A percentile compares a stretch with the other conserved stretches of the same genome.
These are phyloP conservation scores for Discoglossus pictus DNA, from an alignment of 2,797 vertebrate genomes.

Conservation along the genomic window DNA sequence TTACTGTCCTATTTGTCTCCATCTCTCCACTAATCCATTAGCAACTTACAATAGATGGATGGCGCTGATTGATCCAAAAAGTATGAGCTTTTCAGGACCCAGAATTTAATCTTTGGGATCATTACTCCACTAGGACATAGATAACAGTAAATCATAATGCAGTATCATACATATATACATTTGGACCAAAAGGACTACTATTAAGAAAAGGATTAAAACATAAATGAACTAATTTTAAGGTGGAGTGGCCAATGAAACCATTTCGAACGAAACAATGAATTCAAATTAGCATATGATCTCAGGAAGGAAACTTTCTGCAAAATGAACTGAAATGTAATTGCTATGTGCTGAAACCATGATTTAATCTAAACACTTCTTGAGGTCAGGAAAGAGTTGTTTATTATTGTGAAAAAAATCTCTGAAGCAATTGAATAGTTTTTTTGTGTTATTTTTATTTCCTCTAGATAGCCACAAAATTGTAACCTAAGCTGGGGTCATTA, in stretches of 20 bases:
- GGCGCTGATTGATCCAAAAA: too few species aligned
- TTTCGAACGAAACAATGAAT: constrained; percentile 41
- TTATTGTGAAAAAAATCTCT: constrained; percentile 48
- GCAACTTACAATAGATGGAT: too few species aligned
- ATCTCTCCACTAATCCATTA: too few species aligned
- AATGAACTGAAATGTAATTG: constrained; percentile 50
- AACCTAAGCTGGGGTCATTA: constrained; percentile 50
- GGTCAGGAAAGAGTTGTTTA: constrained; percentile 52
- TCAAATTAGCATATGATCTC: constrained; percentile 39
- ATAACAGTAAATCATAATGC: too few species aligned
- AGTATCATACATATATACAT: too few species aligned
- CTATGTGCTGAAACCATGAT: constrained; percentile 51
- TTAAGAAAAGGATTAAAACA: too few species aligned
- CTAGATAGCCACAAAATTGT: constrained; percentile 43
- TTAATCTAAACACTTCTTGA: constrained; percentile 49
- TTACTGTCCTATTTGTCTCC: too few species aligned
- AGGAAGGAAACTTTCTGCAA: constrained; percentile 49
- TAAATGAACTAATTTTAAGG: not conserved
- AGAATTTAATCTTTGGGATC: too few species aligned
- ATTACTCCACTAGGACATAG: too few species aligned
- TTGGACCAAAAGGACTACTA: too few species aligned
- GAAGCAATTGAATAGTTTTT: constrained; percentile 40
- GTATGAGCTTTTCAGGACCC: too few species aligned
- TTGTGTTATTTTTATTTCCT: constrained; percentile 49
- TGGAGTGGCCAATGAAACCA: constrained; percentile 16